Base-by-base conservation (phyloP, 2,888 invertebrate genomes). In the Uloborus plumipes region DNA sequence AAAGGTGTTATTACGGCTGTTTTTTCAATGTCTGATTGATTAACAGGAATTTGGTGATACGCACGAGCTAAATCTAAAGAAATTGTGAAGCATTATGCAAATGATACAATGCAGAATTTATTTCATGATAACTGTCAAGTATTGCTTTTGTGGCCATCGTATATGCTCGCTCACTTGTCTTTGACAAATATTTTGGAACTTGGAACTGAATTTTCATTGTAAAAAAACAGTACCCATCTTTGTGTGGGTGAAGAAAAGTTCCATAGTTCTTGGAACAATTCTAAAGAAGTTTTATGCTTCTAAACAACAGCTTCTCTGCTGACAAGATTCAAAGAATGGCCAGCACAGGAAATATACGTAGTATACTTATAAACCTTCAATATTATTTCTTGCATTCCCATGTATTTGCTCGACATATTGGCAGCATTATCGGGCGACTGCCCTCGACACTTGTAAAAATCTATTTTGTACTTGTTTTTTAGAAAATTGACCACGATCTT, bases 291-390 rank as follows among this genome's bases (percentile, higher is more conserved):
- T 59, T n/a, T 15, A 14, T 59, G 59, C 59, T 11, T 59, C 59
- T 59, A n/a, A 18, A 31, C 62, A 62, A 62, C 62, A 20, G 22
- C 26, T 26, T 14, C 31, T 31, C 62, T 26, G 18, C 62, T 31
- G 16, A 62, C 31, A 26, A 62, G 62, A 62, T 62, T 22, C 31
- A 62, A 31, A 15, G 62, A 62, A 62, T 62, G 62, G 26, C 26
- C 62, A 26, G 62, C 26, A 62, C 62, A 62, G 14, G 62, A 31
- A 26, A 62, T 31, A 62, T 62, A 62, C 31, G 26, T 62, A 62
- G 62, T 31, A 62, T 26, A 62, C 31, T 62, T 22, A 31, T 62
- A 26, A 26, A 31, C 26, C 11, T 62, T 31, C 22, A 62, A 26
- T 26, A 62, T 62, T 62, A 26, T 62, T 62, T 13, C 26, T 31